A percentile compares a stretch with the other conserved stretches of the same genome.
Evolutionary conservation across 2,888 invertebrate genomes (phyloP).

Genomic region (Drosophila falleni): DNA sequence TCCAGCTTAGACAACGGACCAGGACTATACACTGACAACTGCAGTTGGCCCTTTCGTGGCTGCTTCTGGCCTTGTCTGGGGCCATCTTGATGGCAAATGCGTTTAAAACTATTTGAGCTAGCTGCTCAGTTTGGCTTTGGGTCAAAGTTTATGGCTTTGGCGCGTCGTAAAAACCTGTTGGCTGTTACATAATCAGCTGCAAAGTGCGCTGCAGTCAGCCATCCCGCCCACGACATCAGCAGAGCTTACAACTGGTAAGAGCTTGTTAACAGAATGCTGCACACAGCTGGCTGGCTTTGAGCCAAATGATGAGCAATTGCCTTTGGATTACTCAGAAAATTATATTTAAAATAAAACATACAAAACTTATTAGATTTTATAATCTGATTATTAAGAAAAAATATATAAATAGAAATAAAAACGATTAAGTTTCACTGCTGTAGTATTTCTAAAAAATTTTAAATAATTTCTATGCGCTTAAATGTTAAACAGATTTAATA

Average conservation of each 20-base stretch:
- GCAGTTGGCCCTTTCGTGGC: slow-evolving; percentile 40
- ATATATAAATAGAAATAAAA: neutral
- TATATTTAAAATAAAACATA: neutral
- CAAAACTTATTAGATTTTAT: neutral
- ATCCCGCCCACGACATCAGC: slow-evolving; percentile 15
- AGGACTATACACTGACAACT: slow-evolving; percentile 9
- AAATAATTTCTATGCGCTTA: no score
- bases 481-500: neutral
- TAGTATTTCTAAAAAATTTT: no score
- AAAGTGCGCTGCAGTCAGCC: slow-evolving; percentile 35
- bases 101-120: slow-evolving; percentile 77
- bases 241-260: slow-evolving; percentile 61
- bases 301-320: slow-evolving; percentile 9
- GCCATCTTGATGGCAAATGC: slow-evolving; percentile 51
- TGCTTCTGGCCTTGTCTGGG: slow-evolving; percentile 18
- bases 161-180: slow-evolving; percentile 76
- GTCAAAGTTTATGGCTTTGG: slow-evolving; percentile 77
- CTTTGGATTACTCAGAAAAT: neutral
- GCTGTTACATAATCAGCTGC: slow-evolving; percentile 59
- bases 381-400: neutral
- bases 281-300: slow-evolving; percentile 37
- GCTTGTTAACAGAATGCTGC: slow-evolving; percentile 64
- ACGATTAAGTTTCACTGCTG: neutral
- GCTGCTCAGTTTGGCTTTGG: slow-evolving; percentile 73
- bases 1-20: slow-evolving; percentile 21